These are phyloP conservation scores for Pachyramphus minor DNA, from an alignment of 2,113 vertebrate genomes.

Conservation along the genomic window DNA sequence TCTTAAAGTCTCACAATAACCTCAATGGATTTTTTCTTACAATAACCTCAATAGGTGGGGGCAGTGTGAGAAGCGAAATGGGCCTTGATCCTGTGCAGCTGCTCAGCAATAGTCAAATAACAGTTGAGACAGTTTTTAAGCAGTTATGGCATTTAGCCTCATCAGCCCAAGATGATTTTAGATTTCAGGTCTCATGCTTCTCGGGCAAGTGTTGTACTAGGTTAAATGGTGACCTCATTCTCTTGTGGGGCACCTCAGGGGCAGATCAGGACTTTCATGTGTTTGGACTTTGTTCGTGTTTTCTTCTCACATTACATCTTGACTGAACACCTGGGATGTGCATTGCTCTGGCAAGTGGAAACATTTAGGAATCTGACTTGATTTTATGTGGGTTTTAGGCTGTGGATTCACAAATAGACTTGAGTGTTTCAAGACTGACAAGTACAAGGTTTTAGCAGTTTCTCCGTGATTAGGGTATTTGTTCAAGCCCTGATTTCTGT, in stretches of 20 bases:
- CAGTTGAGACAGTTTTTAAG: not conserved
- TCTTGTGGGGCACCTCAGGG: not conserved
- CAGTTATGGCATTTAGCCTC: not conserved
- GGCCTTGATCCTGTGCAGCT: not conserved
- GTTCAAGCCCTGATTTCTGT: not conserved
- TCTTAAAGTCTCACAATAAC: not conserved
- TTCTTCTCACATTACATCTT: not conserved
- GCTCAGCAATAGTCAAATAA: not conserved
- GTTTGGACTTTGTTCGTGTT: not conserved
- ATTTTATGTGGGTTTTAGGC: not conserved
- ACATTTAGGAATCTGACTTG: not conserved
- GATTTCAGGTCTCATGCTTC: not conserved
- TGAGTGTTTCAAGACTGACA: not conserved
- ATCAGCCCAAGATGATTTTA: not conserved
- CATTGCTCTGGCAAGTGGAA: not conserved
- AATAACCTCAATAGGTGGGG: fast-evolving
- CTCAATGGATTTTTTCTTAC: not conserved
- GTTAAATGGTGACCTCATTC: not conserved
- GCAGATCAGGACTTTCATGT: not conserved
- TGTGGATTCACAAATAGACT: not conserved
- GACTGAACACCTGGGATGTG: not conserved
- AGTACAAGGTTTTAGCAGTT: not conserved
- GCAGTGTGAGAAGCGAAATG: not conserved
- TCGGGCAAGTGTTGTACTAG: not conserved
- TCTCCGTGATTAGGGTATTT: not conserved